Percentiles rank a stretch among this genome's conserved stretches.
Evolutionary conservation across 1,140 invertebrate species (phyloP).

Genomic region (Cylas formicarius): DNA sequence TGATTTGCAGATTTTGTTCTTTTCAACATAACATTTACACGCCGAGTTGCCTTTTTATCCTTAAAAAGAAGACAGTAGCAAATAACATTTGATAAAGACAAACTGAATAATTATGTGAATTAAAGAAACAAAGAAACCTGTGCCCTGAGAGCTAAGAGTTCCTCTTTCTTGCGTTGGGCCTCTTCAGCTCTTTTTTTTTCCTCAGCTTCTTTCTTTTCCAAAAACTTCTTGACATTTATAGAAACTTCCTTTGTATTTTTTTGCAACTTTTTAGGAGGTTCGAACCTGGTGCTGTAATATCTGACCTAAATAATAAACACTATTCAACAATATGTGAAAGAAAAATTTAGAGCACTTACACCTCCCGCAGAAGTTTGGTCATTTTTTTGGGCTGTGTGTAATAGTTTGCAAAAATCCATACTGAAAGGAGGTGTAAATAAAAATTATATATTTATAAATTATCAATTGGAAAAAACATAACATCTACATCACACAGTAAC

Average conservation of each 20-base stretch:
- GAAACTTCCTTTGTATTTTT: constrained; percentile 61
- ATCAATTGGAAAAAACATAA: no score
- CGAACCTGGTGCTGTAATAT: constrained; percentile 68
- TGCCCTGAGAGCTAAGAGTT: constrained; percentile 64
- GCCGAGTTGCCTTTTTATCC: constrained; percentile 51
- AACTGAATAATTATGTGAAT: constrained; percentile 51
- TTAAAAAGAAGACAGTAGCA: constrained; percentile 15
- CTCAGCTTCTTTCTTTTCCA: constrained; percentile 72
- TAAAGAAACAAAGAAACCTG: constrained; percentile 45
- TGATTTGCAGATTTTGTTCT: constrained; percentile 84
- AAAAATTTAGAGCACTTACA: constrained; percentile 38
- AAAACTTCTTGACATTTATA: constrained; percentile 72
- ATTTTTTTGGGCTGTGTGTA: constrained; percentile 56
- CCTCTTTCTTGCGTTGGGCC: constrained; percentile 55
- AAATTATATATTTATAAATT: no score
- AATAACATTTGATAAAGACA: constrained; percentile 19
- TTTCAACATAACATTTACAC: constrained; percentile 59
- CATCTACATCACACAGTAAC: no score
- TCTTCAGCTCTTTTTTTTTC: constrained; percentile 59
- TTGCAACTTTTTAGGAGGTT: constrained; percentile 72
- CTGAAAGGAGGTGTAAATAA: no score
- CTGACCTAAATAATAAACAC: constrained; percentile 41
- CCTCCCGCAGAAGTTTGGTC: constrained; percentile 41
- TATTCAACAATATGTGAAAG: constrained; percentile 5
- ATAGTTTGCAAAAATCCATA: constrained; percentile 58